Evolutionary conservation across 2,888 invertebrate genomes (phyloP).

Genomic region (Rhamnusium bicolor): DNA sequence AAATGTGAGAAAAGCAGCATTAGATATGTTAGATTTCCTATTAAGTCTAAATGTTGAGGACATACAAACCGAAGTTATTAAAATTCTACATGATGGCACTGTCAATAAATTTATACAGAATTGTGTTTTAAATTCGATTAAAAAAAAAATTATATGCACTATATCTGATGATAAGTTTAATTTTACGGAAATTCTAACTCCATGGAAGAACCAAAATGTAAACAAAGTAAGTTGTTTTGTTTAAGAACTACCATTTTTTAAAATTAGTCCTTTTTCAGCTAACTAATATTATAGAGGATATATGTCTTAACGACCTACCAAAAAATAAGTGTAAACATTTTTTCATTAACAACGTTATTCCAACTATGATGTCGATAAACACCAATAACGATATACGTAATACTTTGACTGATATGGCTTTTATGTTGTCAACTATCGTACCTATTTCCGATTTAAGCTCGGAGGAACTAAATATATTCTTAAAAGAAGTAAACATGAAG

Average conservation of each 20-base stretch:
- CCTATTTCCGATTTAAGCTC: constrained; percentile 42
- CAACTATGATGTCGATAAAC: constrained; percentile 47
- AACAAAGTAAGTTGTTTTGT: constrained; percentile 18
- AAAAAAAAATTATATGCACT: constrained; percentile 19
- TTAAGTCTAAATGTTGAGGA: constrained; percentile 21
- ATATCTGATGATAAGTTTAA: constrained; percentile 26
- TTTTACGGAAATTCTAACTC: constrained; percentile 30
- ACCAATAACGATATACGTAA: constrained; percentile 42
- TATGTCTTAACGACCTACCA: constrained; percentile 40
- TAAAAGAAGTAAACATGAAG: constrained; percentile 45
- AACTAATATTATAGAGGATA: constrained; percentile 41
- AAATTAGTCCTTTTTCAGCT: constrained; percentile 42
- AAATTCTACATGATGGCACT: constrained; percentile 19
- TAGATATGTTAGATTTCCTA: constrained; percentile 34
- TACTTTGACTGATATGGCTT: constrained; percentile 48
- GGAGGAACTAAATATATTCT: constrained; percentile 47
- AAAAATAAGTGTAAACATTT: constrained; percentile 42
- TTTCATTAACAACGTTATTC: constrained; percentile 48
- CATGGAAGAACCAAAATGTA: constrained; percentile 34
- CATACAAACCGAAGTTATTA: constrained; percentile 33
- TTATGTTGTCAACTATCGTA: constrained; percentile 45
- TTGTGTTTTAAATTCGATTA: constrained; percentile 23
- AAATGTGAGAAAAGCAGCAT: constrained; percentile 23
- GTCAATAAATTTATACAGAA: constrained; percentile 30
- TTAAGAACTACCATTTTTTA: neutral